Evolutionary conservation across 2,888 invertebrate genomes (phyloP).

Genomic region (Cheilosia scutellata): DNA sequence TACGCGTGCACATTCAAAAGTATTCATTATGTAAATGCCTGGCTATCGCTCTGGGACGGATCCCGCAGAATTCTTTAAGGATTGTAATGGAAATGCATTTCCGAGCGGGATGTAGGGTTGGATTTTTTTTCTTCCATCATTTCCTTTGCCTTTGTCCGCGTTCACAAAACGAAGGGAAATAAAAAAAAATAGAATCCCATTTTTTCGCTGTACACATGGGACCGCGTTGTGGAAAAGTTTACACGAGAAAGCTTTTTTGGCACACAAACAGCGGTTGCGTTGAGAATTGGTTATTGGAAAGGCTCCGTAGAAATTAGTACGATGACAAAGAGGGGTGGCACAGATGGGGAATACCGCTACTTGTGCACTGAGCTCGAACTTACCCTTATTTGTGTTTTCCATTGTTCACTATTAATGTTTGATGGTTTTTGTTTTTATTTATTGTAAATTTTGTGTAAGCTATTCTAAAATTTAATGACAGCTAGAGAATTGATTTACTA

Average conservation of each 20-base stretch:
- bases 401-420: constrained; percentile 8
- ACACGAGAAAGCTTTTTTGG: constrained; percentile 51
- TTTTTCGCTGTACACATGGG: constrained; percentile 27
- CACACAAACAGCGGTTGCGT: neutral
- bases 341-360: neutral
- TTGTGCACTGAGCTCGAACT: neutral
- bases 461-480: constrained; percentile 19
- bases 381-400: constrained; percentile 17
- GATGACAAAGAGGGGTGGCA: neutral
- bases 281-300: constrained; percentile 19
- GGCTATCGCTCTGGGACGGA: neutral
- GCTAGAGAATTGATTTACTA: constrained; percentile 5
- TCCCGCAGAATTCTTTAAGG: constrained; percentile 8
- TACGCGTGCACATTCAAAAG: constrained; percentile 9
- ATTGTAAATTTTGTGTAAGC: constrained; percentile 1
- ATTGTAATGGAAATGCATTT: constrained; percentile 41
- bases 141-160: neutral
- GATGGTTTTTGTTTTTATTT: constrained; percentile 1
- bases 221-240: constrained; percentile 8
- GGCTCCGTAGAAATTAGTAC: neutral
- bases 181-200: neutral
- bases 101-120: neutral
- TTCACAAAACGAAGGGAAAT: constrained; percentile 8
- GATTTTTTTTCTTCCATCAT: constrained; percentile 16
- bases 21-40: constrained; percentile 24